Base-by-base conservation (phyloP, 2,888 invertebrate species). In the Ischnus inquisitorius region DNA sequence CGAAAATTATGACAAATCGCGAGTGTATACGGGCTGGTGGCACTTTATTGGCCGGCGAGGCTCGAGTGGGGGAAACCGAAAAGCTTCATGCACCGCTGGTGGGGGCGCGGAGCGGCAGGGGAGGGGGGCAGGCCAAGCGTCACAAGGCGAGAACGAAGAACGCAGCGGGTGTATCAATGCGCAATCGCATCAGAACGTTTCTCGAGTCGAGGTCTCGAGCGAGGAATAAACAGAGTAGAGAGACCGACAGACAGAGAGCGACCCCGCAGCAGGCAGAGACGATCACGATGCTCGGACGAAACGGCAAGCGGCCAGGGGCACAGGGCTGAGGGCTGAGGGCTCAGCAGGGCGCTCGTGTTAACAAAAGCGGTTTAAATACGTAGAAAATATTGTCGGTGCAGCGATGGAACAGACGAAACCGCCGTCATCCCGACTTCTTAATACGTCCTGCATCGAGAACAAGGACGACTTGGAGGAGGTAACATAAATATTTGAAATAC, bases 381-480 rank as follows among this genome's bases (percentile, higher is more conserved):
- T 84, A 77, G 82, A 76, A n/a, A 83, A 83, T 34, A 34, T 84
- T 83, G 81, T 78, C 81, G 83, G 86, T 77, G 86, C 90, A 90
- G 90, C 90, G 87, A 94, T 94, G 94, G 94, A 94, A 90, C 93
- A 93, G 89, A 90, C 91, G 84, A 94, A 93, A 93, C 88, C 93
- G 87, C 91, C 92, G 86, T 89, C 92, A 88, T 96, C 97, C 92
- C 97, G 96, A 95, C 95, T 97, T 94, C 97, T 97, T 95, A 95
- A 96, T 95, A 96, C 96, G 94, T 96, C 97, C 93, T 95, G 96
- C 93, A 96, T 97, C 94, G 97, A 97, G 95, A 96, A 96, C 95
- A 97, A 96, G 96, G 97, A 97, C 95, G 97, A 98, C 94, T 95
- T 97, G 94, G 97, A 97, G 94, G 97, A 97, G 97, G 97, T 97